Evolutionary conservation across 2,888 invertebrate species (phyloP), one percentile per base, ranked within the genome.

Genomic region (Laspeyria flexula): DNA sequence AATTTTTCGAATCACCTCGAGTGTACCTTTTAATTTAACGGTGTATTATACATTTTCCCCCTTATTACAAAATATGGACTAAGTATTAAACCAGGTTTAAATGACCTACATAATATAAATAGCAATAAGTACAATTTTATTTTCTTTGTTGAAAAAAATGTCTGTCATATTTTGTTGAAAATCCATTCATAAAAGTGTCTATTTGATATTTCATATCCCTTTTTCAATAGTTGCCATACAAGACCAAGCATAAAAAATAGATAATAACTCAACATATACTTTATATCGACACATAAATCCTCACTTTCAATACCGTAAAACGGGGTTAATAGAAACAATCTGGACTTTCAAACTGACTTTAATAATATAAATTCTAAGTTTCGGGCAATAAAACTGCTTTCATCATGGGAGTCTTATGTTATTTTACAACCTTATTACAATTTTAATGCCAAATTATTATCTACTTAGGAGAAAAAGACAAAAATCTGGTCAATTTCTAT

Each of bases 251-350:
- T 25, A 18, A 34, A 37, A 35, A 47, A 39, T 30, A 33, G 34
- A 43, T 49, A 27, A 13, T 23, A 27, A 41, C 23, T 44, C 43
- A 10, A 45, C 29, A 55, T 56, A 54, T 51, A 49, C 47, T 51
- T 57, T 64, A 54, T 65, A 60, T 56, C 55, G 40, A 67, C 58
- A 66, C 55, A 74, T 71, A 73, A 73, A 74, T 73, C 71, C 59
- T 57, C 65, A 55, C 58, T 67, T 73, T 71, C 70, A 71, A 74
- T 71, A 21, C 21, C 21, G 21, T 21, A 21, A 21, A 21, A 21
- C 21, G 21, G 27, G 21, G 21, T 21, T 21, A 21, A 21, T 54
- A 40, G 39, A 40, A 40, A 40, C 39, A 40, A 40, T 40, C 29
- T 40, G 9, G 39, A 40, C 39, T 40, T 37, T 37, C 37, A 37